Percentiles rank a stretch among this genome's conserved stretches.
phyloP scores from a whole-genome alignment of 2,888 invertebrate genomes.

The Empis livida region DNA sequence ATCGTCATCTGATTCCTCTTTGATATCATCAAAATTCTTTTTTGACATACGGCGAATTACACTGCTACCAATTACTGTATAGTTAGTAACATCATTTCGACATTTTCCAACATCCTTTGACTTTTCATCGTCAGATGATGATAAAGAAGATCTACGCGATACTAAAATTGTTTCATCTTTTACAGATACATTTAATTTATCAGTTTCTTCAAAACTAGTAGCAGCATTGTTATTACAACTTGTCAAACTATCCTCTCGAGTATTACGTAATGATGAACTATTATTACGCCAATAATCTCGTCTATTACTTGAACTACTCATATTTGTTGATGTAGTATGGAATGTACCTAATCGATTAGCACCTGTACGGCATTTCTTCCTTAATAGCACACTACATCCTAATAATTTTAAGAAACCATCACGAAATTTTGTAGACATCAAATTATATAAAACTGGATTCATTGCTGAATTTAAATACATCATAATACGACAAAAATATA shows the following conservation, averaged over 20 bases:
- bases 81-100: too few relatives aligned
- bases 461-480: constrained; percentile 81
- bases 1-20: too few relatives aligned
- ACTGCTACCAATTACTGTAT: too few relatives aligned
- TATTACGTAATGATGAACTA: constrained; percentile 9
- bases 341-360: constrained; percentile 18
- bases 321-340: constrained; percentile 21
- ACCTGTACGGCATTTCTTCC: constrained; percentile 11
- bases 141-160: too few relatives aligned
- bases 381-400: constrained; percentile 23
- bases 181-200: too few relatives aligned
- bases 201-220: too few relatives aligned
- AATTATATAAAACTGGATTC: constrained; percentile 82
- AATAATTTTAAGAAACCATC: constrained; percentile 62
- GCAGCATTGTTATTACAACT: not conserved
- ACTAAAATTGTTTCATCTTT: too few relatives aligned
- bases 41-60: too few relatives aligned
- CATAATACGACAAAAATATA: constrained; percentile 79
- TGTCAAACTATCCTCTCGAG: constrained; percentile 2
- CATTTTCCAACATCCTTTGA: too few relatives aligned
- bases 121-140: too few relatives aligned
- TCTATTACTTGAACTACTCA: constrained; percentile 15
- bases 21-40: too few relatives aligned
- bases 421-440: constrained; percentile 85
- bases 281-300: constrained; percentile 11